phyloP scores from a whole-genome alignment of 2,113 vertebrate species.

The Panthera tigris region DNA sequence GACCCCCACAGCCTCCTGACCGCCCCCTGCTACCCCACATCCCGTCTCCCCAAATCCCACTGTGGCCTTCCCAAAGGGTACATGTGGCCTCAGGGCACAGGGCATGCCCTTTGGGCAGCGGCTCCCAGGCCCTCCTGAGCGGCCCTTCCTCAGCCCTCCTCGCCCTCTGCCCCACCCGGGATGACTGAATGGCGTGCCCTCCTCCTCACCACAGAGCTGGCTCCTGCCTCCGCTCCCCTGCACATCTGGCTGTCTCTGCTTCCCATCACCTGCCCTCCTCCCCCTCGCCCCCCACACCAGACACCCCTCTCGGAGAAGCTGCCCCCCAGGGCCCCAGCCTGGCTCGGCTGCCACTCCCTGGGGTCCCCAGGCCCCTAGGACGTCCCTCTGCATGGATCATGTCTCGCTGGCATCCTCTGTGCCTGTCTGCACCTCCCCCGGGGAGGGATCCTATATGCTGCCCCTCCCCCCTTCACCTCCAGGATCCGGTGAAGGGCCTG shows the following conservation, averaged over 20 bases:
- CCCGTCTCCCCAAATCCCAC: background rate
- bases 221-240: background rate
- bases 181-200: background rate
- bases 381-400: background rate
- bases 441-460: background rate
- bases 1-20: too few species aligned
- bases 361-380: too few species aligned
- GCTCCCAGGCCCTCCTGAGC: background rate
- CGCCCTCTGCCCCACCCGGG: background rate
- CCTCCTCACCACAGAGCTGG: too few species aligned
- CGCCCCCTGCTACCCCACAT: background rate
- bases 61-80: background rate
- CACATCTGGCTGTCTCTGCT: too few species aligned
- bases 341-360: background rate
- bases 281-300: background rate
- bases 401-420: background rate
- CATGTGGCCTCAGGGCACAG: background rate
- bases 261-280: background rate
- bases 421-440: background rate
- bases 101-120: background rate
- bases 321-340: background rate
- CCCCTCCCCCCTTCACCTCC: background rate
- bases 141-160: background rate
- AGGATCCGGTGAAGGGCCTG: background rate
- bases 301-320: background rate